phyloP scores from a whole-genome alignment of 2,888 invertebrate species.

The Philereme transversata region DNA sequence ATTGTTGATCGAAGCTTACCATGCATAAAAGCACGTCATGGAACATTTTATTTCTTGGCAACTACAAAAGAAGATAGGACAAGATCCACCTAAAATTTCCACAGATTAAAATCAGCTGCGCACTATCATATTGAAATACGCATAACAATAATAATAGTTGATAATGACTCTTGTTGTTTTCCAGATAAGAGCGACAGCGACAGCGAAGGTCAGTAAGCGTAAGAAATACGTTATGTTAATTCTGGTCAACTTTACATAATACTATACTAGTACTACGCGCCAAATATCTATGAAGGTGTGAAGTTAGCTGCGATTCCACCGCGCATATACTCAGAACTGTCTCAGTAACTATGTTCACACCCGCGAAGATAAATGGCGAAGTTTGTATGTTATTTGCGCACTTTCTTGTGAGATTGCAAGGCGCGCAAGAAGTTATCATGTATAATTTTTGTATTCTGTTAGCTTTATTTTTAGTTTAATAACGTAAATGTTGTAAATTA shows the following conservation, averaged over 20 bases:
- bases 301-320: too few species aligned
- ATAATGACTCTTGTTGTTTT: constrained; percentile 54
- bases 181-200: constrained; percentile 97
- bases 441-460: constrained; percentile 70
- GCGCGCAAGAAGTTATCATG: constrained; percentile 34
- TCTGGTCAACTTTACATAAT: constrained; percentile 83
- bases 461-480: constrained; percentile 70
- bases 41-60: neutral
- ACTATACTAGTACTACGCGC: constrained; percentile 45
- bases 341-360: constrained; percentile 7
- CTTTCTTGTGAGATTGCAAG: constrained; percentile 22
- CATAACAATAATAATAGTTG: constrained; percentile 1
- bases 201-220: constrained; percentile 93
- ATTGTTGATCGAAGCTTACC: too few species aligned
- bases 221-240: constrained; percentile 74
- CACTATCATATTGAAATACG: constrained; percentile 5
- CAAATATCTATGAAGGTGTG: constrained; percentile 22
- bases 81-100: constrained; percentile 5
- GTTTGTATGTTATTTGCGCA: constrained; percentile 22
- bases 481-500: constrained; percentile 69
- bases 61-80: neutral
- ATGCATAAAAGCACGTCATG: too few species aligned
- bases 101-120: constrained; percentile 3
- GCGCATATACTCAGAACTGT: too few species aligned
- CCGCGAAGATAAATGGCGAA: neutral